Evolutionary conservation across 2,888 invertebrate species (phyloP).

Genomic region (Oligia strigilis): DNA sequence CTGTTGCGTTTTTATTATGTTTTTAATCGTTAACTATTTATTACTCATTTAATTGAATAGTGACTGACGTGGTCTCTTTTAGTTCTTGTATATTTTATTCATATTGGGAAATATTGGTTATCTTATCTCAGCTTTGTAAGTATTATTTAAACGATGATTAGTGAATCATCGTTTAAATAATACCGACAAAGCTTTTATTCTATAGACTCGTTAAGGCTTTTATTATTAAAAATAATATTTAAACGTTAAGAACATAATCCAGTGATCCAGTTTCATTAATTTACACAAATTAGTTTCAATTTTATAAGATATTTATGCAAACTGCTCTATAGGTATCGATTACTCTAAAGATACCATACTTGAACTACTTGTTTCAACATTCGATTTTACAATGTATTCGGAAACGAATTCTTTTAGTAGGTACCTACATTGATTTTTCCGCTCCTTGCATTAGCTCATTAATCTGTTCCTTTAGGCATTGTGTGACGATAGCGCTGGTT

Average conservation of each 20-base stretch:
- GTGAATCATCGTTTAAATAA: not conserved
- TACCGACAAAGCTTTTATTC: slow-evolving; percentile 5
- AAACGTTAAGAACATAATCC: slow-evolving; percentile 28
- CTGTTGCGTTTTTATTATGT: not conserved
- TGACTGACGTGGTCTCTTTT: not conserved
- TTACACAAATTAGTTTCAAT: slow-evolving; percentile 43
- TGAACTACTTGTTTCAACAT: slow-evolving; percentile 27
- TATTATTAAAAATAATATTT: slow-evolving; percentile 28
- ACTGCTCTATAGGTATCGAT: slow-evolving; percentile 34
- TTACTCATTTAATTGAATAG: not conserved
- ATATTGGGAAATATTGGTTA: slow-evolving; percentile 15
- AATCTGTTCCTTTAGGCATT: slow-evolving; percentile 24
- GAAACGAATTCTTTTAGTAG: slow-evolving; percentile 23
- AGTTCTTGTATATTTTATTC: not conserved
- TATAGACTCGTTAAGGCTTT: slow-evolving; percentile 13
- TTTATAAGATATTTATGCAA: slow-evolving; percentile 40
- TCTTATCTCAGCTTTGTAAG: not conserved
- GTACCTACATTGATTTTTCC: slow-evolving; percentile 39
- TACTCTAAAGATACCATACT: slow-evolving; percentile 20
- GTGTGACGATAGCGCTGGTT: slow-evolving; percentile 21
- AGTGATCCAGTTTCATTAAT: slow-evolving; percentile 58
- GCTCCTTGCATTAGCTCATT: slow-evolving; percentile 33
- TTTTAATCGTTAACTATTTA: not conserved
- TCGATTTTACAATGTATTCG: slow-evolving; percentile 39
- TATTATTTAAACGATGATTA: no score